These are phyloP conservation scores for Pseudomugil gertrudae DNA, from an alignment of 2,797 vertebrate species.

Conservation along the genomic window DNA sequence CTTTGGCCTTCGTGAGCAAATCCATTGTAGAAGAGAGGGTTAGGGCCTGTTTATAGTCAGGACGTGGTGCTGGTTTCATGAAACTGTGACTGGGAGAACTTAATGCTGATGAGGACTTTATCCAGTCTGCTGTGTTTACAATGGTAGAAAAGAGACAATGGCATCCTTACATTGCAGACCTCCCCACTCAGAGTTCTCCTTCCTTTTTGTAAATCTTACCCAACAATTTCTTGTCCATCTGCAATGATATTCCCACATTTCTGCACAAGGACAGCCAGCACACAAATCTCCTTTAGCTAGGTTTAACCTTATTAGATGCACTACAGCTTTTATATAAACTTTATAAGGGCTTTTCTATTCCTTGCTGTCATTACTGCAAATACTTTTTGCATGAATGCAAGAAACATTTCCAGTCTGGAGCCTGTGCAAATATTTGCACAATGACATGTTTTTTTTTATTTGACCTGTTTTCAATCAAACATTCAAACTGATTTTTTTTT, in stretches of 20 bases:
- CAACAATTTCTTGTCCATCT: background rate
- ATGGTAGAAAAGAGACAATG: slow-evolving; percentile 52
- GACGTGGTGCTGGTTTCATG: slow-evolving; percentile 67
- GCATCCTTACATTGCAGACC: slow-evolving; percentile 45
- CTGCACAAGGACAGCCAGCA: background rate
- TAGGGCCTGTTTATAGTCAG: slow-evolving; percentile 25
- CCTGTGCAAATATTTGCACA: too few relatives aligned
- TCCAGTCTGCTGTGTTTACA: slow-evolving; percentile 62
- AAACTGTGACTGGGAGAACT: slow-evolving; percentile 67
- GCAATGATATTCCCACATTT: background rate
- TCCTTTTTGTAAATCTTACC: slow-evolving; percentile 2
- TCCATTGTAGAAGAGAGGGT: slow-evolving; percentile 47
- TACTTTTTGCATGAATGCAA: background rate
- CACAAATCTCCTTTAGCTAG: background rate
- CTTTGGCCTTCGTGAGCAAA: slow-evolving; percentile 50
- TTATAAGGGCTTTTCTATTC: background rate
- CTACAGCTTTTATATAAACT: background rate
- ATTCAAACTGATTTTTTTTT: background rate
- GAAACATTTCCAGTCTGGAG: background rate
- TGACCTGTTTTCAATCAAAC: background rate
- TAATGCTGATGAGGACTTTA: slow-evolving; percentile 73
- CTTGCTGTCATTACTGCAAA: background rate
- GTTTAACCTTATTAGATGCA: background rate
- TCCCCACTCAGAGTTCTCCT: slow-evolving; percentile 27
- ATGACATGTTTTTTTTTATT: background rate